Base-by-base conservation (phyloP, 2,888 invertebrate genomes). In the Monoplex corrugatus region DNA sequence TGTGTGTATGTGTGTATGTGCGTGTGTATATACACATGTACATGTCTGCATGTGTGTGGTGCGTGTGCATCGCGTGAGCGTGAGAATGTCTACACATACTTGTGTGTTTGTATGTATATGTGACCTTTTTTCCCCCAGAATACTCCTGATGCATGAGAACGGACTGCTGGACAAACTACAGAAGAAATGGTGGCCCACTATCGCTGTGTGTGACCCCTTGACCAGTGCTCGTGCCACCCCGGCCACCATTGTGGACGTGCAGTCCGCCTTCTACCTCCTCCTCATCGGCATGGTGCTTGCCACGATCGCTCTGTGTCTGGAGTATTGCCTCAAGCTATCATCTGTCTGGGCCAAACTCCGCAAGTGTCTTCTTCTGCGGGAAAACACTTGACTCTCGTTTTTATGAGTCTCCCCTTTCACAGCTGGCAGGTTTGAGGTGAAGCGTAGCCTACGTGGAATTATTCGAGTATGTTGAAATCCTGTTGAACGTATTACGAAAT, bases 131-230 rank as follows among this genome's bases (percentile, higher is more conserved):
- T 23, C 63, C 8, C 23, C 10, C 85, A 85, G 85, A 63, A 45
- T 85, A 1, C 85, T 85, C 57, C 40, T 35, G 28, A 57, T 85
- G 85, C 85, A 85, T 63, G 85, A 85, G 57, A 85, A 63, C 40
- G 85, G 85, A n/a, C 40, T 45, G 38, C 63, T 85, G 85, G 85
- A 19, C 19, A 50, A 85, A 13, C 28, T 85, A 13, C 57, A 63
- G 28, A 32, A 85, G 40, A 57, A 28, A 32, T 85, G 85, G 85
- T 85, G 85, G 85, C 63, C 85, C 28, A 13, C 5, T 23, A 63
- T 38, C 63, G n/a, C 16, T 28, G 32, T 2, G 16, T 85, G 85
- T 32, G 57, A 57, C 6, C 50, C 32, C 19, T 45, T 3, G 45
- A 0, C 84, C 35, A 50, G 10, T 2, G 8, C 78, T 10, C 10